Base-by-base conservation (phyloP, 2,888 invertebrate genomes). In the Augochlorella aurata region DNA sequence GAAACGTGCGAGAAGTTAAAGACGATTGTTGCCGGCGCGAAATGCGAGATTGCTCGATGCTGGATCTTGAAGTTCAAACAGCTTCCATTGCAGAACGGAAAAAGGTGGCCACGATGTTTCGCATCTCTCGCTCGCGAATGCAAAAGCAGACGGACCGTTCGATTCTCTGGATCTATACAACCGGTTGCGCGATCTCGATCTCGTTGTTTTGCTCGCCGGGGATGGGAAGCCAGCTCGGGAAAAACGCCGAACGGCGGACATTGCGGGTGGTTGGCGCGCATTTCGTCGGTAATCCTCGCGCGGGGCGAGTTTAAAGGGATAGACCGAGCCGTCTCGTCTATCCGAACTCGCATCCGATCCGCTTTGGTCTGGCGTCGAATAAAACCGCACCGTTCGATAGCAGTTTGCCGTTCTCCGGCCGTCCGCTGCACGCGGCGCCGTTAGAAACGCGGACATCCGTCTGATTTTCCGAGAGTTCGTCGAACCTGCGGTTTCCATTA, bases 401-500 rank as follows among this genome's bases (percentile, higher is more conserved):
- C 50, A 69, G 52, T 80, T 81, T 73, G 69, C 68, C 21, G 44
- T 73, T 66, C 38, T 74, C 81, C 58, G 67, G 68, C 67, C 49
- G 58, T 65, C 44, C 65, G 52, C 67, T 67, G 70, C 67, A 61
- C 18, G 80, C 74, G 58, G 65, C 44, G 61, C 80, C 74, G 50
- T 66, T 45, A 79, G 66, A 24, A 58, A 52, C 73, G 74, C 44
- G 74, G 74, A 70, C 47, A 74, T 81, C 81, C 81, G 61, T 52
- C 67, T 76, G 74, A 74, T 80, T 81, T 81, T 80, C 81, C 65
- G 81, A 52, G 61, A 76, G 82, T 82, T 81, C 77, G 54, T 69
- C 77, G 82, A 81, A 81, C 77, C 77, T 81, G 82, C 77, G 82
- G 77, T 81, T 82, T 81, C 77, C 82, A 81, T 81, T 73, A 81